Base-by-base conservation (phyloP, 2,113 vertebrate genomes). In the Brachyistius frenatus region DNA sequence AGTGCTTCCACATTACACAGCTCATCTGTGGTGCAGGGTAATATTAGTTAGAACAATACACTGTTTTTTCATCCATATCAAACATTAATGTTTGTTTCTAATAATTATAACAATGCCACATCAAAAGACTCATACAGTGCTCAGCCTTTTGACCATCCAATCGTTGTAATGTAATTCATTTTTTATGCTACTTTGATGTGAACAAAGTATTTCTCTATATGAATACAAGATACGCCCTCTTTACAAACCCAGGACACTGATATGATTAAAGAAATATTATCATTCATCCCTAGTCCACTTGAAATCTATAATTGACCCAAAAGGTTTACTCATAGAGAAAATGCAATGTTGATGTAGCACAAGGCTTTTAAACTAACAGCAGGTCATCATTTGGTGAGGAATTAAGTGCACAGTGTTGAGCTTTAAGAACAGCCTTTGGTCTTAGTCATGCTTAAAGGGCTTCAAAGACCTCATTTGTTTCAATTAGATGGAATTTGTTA, bases 401-500 rank as follows among this genome's bases (percentile, higher is more conserved):
- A 57, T 67, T 10, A 55, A 36, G 53, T 37, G 36, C 57, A 33
- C 11, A 1, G n/a, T 16, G 50, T 56, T 46, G 23, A 7, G 13
- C 71, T 44, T 16, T 14, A 0, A 36, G 14, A 69, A 41, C 56
- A 65, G 10, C 39, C 36, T 78, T 60, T 62, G 6, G 2, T 58
- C 35, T 50, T 30, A 41, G 5, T 76, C 23, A 31, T 49, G 32
- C 14, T 32, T 23, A 23, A 14, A 56, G n/a, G 14, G 10, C 65
- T 39, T 54, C 31, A 44, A 23, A 66, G 73, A 56, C 14, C 6
- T 56, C 5, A 16, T 84, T 71, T 67, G 14, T 52, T n/a, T 76
- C 6, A 73, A n/a, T 60, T 47, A 56, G 4, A 63, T 23, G 1
- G 5, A 3, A 67, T 80, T 50, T 75, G 39, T 71, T 78, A 37